Evolutionary conservation across 2,797 vertebrate genomes (phyloP), one percentile per base, ranked within the genome.

Genomic region (Scomberomorus guttatus): DNA sequence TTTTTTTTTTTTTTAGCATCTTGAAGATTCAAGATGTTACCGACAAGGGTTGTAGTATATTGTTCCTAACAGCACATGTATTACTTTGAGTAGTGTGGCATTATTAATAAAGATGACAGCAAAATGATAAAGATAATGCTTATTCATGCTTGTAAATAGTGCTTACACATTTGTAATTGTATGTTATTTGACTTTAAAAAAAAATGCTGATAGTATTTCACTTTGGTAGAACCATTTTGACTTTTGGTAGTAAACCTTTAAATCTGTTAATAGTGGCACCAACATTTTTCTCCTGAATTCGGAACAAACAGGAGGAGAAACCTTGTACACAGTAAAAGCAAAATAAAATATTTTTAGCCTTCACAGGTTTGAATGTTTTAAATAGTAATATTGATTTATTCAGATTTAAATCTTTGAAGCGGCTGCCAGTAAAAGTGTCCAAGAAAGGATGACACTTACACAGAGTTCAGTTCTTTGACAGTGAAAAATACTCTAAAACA

Each of bases 121-220:
- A 73, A 78, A 77, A 62, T 72, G 24, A 46, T 62, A 75, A 51
- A 70, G 27, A 42, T 79, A 70, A 78, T 77, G 46, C 20, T 73
- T 82, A 75, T 46, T 67, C 42, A 51, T 85, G 77, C 72, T 64
- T 90, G 82, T 91, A 74, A 79, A 86, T 87, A 79, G 51, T 72
- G 76, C 52, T 63, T 57, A 67, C 83, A 83, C 10, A 29, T 27
- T 12, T 77, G 39, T 63, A 54, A 78, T 52, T 80, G 63, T 87
- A 58, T 64, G 66, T 85, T 74, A 75, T 83, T 85, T 72, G 34
- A 81, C 32, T 65, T 70, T 72, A 58, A 24, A 20, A 48, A 48
- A 48, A 50, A 20, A 50, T 20, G 20, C 51, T 71, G 32, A 48
- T 18, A 6, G 65, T 75, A 77, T 89, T 82, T 92, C 81, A 73